These are phyloP conservation scores for Chrysina gloriosa DNA, from an alignment of 2,888 invertebrate genomes.

Conservation along the genomic window DNA sequence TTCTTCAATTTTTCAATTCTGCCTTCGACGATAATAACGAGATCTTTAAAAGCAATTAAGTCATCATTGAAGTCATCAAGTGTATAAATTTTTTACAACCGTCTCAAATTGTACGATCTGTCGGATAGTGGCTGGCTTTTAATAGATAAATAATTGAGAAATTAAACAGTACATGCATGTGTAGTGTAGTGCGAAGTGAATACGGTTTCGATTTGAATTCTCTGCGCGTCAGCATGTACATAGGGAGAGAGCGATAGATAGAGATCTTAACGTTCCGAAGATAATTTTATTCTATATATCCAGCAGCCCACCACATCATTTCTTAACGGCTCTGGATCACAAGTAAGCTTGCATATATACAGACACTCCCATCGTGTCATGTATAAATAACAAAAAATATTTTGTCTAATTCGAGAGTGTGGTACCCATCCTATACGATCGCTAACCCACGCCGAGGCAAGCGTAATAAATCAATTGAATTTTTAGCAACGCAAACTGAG, in stretches of 20 bases:
- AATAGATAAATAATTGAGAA: conserved; percentile 16
- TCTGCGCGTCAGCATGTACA: not conserved
- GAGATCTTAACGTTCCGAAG: not conserved
- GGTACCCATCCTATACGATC: not conserved
- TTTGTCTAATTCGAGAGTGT: conserved; percentile 9
- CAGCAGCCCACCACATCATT: conserved; percentile 16
- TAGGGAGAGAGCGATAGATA: not conserved
- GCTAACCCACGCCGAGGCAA: not conserved
- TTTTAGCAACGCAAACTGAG: not conserved
- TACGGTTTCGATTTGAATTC: not conserved
- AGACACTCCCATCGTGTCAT: conserved; percentile 12
- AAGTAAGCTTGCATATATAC: conserved; percentile 13
- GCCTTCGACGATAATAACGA: no score
- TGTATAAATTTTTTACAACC: not conserved
- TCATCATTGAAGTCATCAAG: no score
- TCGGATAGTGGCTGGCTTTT: not conserved
- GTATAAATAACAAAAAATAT: conserved; percentile 11
- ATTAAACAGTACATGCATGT: conserved; percentile 1
- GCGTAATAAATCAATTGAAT: conserved; percentile 10
- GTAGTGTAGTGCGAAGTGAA: not conserved
- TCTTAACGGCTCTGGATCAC: conserved; percentile 8
- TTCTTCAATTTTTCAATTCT: no score
- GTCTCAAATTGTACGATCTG: not conserved
- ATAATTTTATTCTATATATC: not conserved
- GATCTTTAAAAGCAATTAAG: no score